Conservation (phyloP, 2,888 invertebrate species). For the Candidula unifasciata region DNA sequence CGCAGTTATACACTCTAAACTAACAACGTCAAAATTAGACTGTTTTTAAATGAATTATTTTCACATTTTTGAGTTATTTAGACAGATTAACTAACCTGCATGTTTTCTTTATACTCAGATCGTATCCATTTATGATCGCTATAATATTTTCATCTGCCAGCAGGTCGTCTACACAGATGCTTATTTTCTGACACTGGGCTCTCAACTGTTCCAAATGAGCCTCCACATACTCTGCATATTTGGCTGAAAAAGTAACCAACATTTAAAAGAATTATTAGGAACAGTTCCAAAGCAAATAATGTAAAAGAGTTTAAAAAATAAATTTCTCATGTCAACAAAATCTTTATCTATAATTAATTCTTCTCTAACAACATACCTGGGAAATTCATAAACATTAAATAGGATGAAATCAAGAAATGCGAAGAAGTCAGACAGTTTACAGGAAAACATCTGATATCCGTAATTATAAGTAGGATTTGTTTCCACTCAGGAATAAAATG, state of each 20-base stretch:
- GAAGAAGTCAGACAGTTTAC: no score
- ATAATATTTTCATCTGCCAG: slow-evolving; percentile 23
- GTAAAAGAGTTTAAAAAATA: neutral
- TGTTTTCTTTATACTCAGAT: slow-evolving; percentile 41
- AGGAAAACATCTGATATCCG: no score
- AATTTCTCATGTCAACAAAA: neutral
- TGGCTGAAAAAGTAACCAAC: slow-evolving; percentile 25
- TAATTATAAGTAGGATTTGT: no score
- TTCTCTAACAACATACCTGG: no score
- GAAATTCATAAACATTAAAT: no score
- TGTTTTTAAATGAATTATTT: no score
- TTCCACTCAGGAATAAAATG: no score
- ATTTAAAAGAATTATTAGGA: neutral
- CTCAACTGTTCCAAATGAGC: slow-evolving; percentile 12
- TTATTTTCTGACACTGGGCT: slow-evolving; percentile 17
- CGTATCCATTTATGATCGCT: slow-evolving; percentile 26
- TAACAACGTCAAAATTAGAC: no score
- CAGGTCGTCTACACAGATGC: slow-evolving; percentile 24
- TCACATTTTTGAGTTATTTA: no score
- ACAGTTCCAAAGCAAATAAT: neutral
- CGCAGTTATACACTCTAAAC: no score
- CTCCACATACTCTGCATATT: slow-evolving; percentile 40
- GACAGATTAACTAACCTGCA: slow-evolving; percentile 37
- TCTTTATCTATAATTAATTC: no score
- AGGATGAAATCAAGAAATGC: no score